A percentile compares a stretch with the other conserved stretches of the same genome.
Conservation (phyloP, 2,888 invertebrate species). For the Matsumyia berberina region DNA sequence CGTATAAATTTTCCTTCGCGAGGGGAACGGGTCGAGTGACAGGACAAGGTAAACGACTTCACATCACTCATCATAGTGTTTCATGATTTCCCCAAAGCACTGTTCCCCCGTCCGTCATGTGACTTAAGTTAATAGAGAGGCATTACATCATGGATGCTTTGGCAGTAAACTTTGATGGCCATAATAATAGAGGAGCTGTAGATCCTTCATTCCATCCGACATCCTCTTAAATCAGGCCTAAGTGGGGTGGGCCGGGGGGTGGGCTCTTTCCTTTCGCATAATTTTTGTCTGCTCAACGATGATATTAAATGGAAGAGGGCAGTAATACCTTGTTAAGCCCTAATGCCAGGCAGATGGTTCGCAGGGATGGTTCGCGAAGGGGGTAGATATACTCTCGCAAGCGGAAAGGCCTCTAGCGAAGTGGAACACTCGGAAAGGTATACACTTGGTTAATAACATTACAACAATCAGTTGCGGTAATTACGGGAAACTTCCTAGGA, state of each 20-base stretch:
- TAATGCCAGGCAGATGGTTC: slow-evolving; percentile 6
- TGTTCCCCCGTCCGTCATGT: not conserved
- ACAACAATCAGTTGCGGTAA: slow-evolving; percentile 15
- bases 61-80: slow-evolving; percentile 21
- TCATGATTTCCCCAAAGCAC: slow-evolving; percentile 29
- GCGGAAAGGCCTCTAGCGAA: too few relatives aligned
- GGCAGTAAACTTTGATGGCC: slow-evolving; percentile 22
- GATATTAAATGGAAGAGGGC: slow-evolving; percentile 9
- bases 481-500: slow-evolving; percentile 5
- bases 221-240: not conserved
- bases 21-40: not conserved
- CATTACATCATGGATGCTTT: not conserved
- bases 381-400: not conserved
- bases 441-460: not conserved
- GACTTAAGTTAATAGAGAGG: slow-evolving; percentile 5
- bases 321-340: slow-evolving; percentile 18
- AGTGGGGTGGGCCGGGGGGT: not conserved
- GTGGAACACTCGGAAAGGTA: not conserved
- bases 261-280: not conserved
- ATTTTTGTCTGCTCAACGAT: slow-evolving; percentile 8
- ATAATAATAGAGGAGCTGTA: slow-evolving; percentile 1
- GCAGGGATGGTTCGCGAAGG: not conserved
- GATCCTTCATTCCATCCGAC: slow-evolving; percentile 9
- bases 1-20: not conserved
- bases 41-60: slow-evolving; percentile 20